Percentiles rank a stretch among this genome's conserved stretches.
phyloP scores from a whole-genome alignment of 2,888 invertebrate species.

The Odontocolon sp. region DNA sequence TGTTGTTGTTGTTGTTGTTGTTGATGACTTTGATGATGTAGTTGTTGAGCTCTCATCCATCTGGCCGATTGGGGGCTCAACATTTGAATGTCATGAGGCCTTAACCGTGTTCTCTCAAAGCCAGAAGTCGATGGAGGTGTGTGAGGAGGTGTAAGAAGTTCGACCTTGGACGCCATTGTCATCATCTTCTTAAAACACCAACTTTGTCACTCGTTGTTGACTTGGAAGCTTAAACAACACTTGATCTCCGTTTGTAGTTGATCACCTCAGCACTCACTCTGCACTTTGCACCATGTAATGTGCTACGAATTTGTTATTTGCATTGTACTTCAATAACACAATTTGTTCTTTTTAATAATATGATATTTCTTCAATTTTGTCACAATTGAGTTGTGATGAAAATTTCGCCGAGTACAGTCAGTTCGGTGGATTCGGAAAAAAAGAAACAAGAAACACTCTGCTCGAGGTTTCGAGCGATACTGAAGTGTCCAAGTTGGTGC shows the following conservation, averaged over 20 bases:
- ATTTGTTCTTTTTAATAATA: no score
- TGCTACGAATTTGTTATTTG: no score
- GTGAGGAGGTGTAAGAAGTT: slow-evolving; percentile 77
- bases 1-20: slow-evolving; percentile 57
- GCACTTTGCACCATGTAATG: no score
- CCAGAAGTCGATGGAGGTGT: slow-evolving; percentile 71
- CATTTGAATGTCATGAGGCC: slow-evolving; percentile 42
- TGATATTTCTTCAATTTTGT: no score
- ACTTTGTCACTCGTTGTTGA: neutral
- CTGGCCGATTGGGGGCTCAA: slow-evolving; percentile 60
- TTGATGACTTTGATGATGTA: slow-evolving; percentile 50
- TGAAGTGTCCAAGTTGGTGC: slow-evolving; percentile 61
- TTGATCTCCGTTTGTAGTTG: no score
- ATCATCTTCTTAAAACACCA: slow-evolving; percentile 60
- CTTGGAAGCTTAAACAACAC: no score
- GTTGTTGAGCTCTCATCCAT: slow-evolving; percentile 71
- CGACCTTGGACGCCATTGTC: slow-evolving; percentile 74
- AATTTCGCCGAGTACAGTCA: neutral
- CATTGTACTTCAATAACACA: no score
- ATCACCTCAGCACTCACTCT: no score
- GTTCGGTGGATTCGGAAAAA: slow-evolving; percentile 19
- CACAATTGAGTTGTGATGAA: no score
- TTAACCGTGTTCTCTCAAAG: slow-evolving; percentile 47
- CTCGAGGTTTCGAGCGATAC: slow-evolving; percentile 71
- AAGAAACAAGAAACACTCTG: slow-evolving; percentile 64